Base-by-base conservation (phyloP, 35 echinoderm and acorn worm species). In the Acanthaster planci region DNA sequence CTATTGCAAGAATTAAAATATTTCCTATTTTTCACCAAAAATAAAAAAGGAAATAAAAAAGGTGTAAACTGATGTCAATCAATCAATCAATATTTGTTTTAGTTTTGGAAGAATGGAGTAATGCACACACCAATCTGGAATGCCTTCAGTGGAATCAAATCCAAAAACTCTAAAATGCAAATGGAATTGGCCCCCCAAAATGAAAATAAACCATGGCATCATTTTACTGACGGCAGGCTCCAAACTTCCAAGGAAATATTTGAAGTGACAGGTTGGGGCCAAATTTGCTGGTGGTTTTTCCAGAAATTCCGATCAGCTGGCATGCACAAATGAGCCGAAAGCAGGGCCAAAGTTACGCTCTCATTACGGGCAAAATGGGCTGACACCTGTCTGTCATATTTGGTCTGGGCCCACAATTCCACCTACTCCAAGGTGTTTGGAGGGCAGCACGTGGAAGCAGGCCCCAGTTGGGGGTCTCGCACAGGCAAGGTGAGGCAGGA, bases 171-270 rank as follows among this genome's bases (percentile, higher is more conserved):
- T 26, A 60, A 60, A 60, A 30, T 21, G 6, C 57, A 21, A 72
- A 72, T 72, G 64, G 34, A 72, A 72, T 26, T 15, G 42, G 42
- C 42, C 42, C 12, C 26, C 34, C 26, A 72, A 72, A 72, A 72
- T 72, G 23, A 72, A 72, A 72, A 72, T 72, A 72, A 72, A 72
- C 64, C 26, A 26, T 14, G 23, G 64, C 64, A 72, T 72, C 23
- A 72, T 26, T 72, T 72, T 72, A 72, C 64, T 27, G 10, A 12
- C 42, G 12, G 42, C 4, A 12, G 42, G 12, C 4, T 4, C 4
- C n/a, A n/a, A 59, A 59, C 56, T 59, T 26, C 56, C 64, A 47
- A 47, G 64, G 10, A 72, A 72, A 72, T 72, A 72, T 72, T 72
- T 72, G 22, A 72, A 72, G 64, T 72, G 30, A 30, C 26, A 72